phyloP scores from a whole-genome alignment of 2,113 vertebrate genomes.

The Anhinga rufa region DNA sequence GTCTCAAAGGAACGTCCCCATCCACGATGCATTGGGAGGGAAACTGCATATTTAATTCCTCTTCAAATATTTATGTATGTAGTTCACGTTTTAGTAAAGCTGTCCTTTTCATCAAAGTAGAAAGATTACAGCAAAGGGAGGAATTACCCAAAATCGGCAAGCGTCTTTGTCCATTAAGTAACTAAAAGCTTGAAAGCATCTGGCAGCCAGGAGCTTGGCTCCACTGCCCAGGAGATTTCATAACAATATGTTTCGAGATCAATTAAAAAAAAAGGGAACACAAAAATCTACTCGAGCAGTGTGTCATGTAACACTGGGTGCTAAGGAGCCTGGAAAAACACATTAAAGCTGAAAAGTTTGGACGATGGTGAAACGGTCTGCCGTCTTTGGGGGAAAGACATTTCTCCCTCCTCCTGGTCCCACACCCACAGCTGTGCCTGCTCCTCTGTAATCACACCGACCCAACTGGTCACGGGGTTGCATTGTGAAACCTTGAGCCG shows the following conservation, averaged over 20 bases:
- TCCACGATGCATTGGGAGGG: neutral
- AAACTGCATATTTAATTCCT: neutral
- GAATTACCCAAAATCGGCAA: neutral
- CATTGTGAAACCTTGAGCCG: neutral
- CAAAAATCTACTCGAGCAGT: neutral
- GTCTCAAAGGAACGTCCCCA: neutral
- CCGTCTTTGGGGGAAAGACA: neutral
- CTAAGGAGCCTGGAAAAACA: neutral
- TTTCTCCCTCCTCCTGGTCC: neutral
- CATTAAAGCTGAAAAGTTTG: neutral
- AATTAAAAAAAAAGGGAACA: neutral
- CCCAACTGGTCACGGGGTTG: neutral
- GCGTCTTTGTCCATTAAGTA: neutral
- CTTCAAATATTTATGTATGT: neutral
- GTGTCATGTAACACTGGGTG: neutral
- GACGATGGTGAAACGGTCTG: neutral
- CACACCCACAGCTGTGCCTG: neutral
- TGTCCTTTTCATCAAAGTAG: neutral
- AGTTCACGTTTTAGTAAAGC: neutral
- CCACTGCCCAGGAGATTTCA: neutral
- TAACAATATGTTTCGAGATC: neutral
- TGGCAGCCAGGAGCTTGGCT: neutral
- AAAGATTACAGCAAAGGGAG: neutral
- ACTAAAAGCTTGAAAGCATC: neutral
- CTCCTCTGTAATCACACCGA: neutral